Evolutionary conservation across 1,140 invertebrate species (phyloP).

Genomic region (Chymomyza costata): DNA sequence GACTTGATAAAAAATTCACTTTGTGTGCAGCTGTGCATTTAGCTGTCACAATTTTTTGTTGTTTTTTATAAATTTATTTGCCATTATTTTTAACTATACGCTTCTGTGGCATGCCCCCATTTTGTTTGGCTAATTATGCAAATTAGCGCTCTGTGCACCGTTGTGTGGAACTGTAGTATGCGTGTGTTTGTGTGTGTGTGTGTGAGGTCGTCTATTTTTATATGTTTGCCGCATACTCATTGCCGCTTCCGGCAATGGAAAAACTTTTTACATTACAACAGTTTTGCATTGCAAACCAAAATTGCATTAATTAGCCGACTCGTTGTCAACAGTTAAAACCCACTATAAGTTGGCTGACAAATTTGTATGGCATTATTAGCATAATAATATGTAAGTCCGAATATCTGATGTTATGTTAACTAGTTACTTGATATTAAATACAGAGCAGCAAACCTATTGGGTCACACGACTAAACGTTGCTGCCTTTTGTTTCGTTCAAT

Average conservation of each 20-base stretch:
- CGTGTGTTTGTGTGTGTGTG: not conserved
- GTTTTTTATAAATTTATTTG: too few species aligned
- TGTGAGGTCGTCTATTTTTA: conserved; percentile 2
- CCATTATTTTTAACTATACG: conserved; percentile 8
- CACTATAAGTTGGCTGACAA: not conserved
- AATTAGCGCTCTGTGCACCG: conserved; percentile 38
- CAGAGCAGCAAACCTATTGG: not conserved
- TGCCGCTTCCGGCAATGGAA: not conserved
- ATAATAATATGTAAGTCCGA: too few species aligned
- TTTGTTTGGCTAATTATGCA: conserved; percentile 47
- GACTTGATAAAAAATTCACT: too few species aligned
- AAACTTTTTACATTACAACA: conserved; percentile 28
- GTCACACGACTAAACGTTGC: not conserved
- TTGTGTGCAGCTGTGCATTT: too few species aligned
- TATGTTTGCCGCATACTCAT: too few species aligned
- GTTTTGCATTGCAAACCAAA: conserved; percentile 22
- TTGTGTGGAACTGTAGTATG: too few species aligned
- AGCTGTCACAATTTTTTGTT: too few species aligned
- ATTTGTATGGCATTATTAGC: not conserved
- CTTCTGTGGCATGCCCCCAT: conserved; percentile 1
- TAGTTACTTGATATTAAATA: too few species aligned
- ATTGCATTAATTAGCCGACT: conserved; percentile 56
- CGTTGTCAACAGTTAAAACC: conserved; percentile 12
- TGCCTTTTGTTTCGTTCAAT: not conserved
- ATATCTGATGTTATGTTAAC: too few species aligned